Evolutionary conservation across 35 echinoderm and acorn worm species (phyloP).

Genomic region (Ptychodera flava): DNA sequence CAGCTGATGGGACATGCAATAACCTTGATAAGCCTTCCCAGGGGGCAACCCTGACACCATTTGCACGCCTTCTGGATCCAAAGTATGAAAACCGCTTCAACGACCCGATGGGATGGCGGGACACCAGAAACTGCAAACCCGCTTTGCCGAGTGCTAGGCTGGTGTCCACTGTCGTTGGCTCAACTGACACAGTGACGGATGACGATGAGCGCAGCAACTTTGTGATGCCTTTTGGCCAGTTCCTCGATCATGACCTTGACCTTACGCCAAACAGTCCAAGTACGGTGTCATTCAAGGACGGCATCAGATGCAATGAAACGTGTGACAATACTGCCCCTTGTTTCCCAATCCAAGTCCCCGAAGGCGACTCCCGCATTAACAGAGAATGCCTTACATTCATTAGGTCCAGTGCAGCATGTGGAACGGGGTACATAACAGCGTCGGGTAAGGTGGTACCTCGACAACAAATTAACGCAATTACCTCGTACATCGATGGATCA

Average conservation of each 20-base stretch:
- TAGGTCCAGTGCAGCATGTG: constrained; percentile 33
- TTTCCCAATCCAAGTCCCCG: constrained; percentile 29
- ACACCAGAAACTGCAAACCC: not conserved
- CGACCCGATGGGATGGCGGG: not conserved
- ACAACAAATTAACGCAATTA: constrained; percentile 44
- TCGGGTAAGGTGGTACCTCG: not conserved
- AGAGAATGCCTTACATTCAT: constrained; percentile 39
- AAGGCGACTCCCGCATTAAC: constrained; percentile 31
- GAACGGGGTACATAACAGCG: too few relatives aligned
- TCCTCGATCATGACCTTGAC: constrained; percentile 78
- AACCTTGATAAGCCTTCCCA: not conserved
- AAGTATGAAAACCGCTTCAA: not conserved
- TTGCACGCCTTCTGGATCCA: not conserved
- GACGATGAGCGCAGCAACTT: constrained; percentile 5
- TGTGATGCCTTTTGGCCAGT: constrained; percentile 75
- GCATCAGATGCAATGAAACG: too few relatives aligned
- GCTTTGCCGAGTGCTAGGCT: constrained; percentile 22
- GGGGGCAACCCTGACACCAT: not conserved
- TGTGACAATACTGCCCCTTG: constrained; percentile 33
- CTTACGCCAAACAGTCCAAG: not conserved
- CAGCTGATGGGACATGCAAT: not conserved
- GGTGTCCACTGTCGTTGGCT: constrained; percentile 12
- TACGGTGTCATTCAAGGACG: not conserved
- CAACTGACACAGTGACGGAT: constrained; percentile 13
- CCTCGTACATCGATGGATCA: constrained; percentile 52